A percentile compares a stretch with the other conserved stretches of the same genome.
Evolutionary conservation across 2,113 vertebrate genomes (phyloP).

Genomic region (Lipotes vexillifer): DNA sequence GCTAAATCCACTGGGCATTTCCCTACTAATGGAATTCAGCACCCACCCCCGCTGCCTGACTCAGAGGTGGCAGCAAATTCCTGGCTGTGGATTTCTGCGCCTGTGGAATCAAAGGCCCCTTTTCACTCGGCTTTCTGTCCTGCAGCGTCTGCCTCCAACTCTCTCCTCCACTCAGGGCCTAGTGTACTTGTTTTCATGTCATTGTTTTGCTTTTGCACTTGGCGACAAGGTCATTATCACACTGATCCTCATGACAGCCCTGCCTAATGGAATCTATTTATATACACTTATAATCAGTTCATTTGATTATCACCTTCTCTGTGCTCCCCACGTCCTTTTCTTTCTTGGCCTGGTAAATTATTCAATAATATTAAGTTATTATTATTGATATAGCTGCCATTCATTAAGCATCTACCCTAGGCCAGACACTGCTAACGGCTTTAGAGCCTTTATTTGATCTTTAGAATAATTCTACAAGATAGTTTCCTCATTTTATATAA

Average conservation of each 20-base stretch:
- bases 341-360: background rate
- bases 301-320: background rate
- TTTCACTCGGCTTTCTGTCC: slow-evolving; percentile 49
- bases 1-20: slow-evolving; percentile 70
- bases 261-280: background rate
- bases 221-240: slow-evolving; percentile 65
- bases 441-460: slow-evolving; percentile 12
- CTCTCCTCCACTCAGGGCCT: slow-evolving; percentile 21
- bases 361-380: background rate
- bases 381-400: background rate
- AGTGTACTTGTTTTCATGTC: slow-evolving; percentile 51
- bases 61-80: slow-evolving; percentile 78
- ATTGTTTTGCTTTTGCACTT: slow-evolving; percentile 67
- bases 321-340: background rate
- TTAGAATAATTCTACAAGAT: background rate
- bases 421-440: background rate
- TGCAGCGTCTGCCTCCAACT: slow-evolving; percentile 9
- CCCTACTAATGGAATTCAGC: slow-evolving; percentile 65
- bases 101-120: slow-evolving; percentile 77
- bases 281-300: background rate
- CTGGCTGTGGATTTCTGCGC: slow-evolving; percentile 69
- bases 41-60: slow-evolving; percentile 73
- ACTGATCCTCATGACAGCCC: slow-evolving; percentile 46
- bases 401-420: slow-evolving; percentile 3
- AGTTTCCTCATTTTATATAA: background rate